Percentiles rank a stretch among this genome's conserved stretches.
phyloP scores from a whole-genome alignment of 2,888 invertebrate genomes.

The Apodemia mormo region DNA sequence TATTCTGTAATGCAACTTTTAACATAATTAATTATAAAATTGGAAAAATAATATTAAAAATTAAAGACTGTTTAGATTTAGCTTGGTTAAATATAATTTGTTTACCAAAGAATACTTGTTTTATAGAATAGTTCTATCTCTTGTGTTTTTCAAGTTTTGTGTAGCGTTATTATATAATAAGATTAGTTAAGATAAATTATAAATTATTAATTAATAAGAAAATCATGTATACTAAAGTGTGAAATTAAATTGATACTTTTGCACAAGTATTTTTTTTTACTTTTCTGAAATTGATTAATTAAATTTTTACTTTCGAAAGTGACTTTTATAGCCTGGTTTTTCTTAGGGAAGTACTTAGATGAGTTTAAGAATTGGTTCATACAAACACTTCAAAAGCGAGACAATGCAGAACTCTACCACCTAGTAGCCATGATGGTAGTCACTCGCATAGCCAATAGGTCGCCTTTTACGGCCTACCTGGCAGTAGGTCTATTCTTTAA shows the following conservation, averaged over 20 bases:
- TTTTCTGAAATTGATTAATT: no score
- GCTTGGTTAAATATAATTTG: background rate
- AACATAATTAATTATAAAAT: background rate
- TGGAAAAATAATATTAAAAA: constrained; percentile 8
- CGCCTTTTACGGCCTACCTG: no score
- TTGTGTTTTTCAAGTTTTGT: background rate
- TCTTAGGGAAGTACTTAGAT: no score
- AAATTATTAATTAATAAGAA: background rate
- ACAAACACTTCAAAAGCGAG: no score
- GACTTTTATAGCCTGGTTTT: no score
- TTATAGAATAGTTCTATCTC: background rate
- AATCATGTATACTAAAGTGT: constrained; percentile 53
- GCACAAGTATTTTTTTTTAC: constrained; percentile 41
- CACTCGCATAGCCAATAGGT: no score
- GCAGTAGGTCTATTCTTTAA: no score
- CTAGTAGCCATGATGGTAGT: no score
- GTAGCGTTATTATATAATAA: background rate
- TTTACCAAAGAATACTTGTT: background rate
- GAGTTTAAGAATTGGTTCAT: no score
- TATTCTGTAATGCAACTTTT: background rate
- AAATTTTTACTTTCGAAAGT: no score
- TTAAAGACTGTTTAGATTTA: constrained; percentile 13
- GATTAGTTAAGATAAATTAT: background rate
- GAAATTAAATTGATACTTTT: constrained; percentile 79
- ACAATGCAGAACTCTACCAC: no score